These are phyloP conservation scores for Ceratosolen solmsi DNA, from an alignment of 1,140 invertebrate species.

Conservation along the genomic window DNA sequence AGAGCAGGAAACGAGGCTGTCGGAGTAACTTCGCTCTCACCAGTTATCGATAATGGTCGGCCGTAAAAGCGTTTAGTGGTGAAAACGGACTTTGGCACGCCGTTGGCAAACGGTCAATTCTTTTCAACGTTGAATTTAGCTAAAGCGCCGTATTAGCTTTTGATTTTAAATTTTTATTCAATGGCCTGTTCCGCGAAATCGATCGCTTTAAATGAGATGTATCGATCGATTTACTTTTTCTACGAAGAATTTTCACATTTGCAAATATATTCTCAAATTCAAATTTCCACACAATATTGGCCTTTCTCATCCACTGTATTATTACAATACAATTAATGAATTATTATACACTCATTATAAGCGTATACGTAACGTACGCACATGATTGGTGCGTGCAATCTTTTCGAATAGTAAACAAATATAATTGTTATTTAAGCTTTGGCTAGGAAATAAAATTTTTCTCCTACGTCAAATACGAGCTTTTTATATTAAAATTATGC, in stretches of 20 bases:
- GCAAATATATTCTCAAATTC: neutral
- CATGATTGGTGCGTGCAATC: too few species aligned
- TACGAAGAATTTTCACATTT: neutral
- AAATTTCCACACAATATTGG: neutral
- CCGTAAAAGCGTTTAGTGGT: conserved; percentile 43
- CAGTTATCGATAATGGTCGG: conserved; percentile 43
- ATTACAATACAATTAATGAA: neutral
- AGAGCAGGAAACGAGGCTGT: conserved; percentile 57
- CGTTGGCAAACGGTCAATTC: conserved; percentile 36
- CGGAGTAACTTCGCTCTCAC: conserved; percentile 48
- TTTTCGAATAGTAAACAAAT: too few species aligned
- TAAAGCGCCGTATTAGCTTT: conserved; percentile 22
- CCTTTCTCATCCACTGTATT: too few species aligned
- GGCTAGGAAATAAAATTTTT: too few species aligned
- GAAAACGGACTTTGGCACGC: conserved; percentile 33
- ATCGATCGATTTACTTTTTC: neutral
- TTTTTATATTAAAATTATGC: too few species aligned
- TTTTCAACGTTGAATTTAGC: conserved; percentile 18
- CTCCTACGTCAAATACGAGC: too few species aligned
- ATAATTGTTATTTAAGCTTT: too few species aligned
- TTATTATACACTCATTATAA: too few species aligned
- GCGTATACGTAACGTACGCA: too few species aligned
- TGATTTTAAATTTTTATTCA: conserved; percentile 37
- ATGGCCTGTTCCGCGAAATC: conserved; percentile 12
- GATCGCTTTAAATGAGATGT: neutral